Base-by-base conservation (phyloP, 2,888 invertebrate genomes). In the Leucophora obtusa region DNA sequence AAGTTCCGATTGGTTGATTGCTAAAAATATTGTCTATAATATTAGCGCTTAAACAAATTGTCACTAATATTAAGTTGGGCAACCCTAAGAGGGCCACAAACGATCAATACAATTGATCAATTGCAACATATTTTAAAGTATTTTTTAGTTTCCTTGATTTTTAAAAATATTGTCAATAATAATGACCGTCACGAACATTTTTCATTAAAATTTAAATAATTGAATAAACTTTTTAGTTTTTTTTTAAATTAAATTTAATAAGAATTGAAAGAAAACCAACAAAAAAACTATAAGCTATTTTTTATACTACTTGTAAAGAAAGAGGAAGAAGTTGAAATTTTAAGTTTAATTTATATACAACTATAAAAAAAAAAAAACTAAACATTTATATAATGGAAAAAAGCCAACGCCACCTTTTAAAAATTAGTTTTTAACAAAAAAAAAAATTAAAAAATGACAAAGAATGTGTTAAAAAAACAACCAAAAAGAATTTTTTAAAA, bases 291-390 rank as follows among this genome's bases (percentile, higher is more conserved):
- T 24, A 50, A 18, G 56, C 17, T 43, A 54, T 65, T 56, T 73
- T 60, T 73, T 63, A 56, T 56, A 73, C 72, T 58, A 58, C 47
- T 47, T 62, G 17, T 63, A 63, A 62, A 53, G 28, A 38, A 18
- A 21, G n/a, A n/a, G 17, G 11, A 33, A 65, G 17, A 33, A 43
- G 8, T 35, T 14, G 3, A 51, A 51, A 18, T 51, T 63, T 17
- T 9, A 51, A 38, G 14, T 38, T 18, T 17, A 11, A 17, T 59
- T 59, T 21, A 59, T 47, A 47, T 14, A 59, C 14, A 35, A 59
- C 14, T 59, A 15, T 33, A 15, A 58, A 59, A 59, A 17, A 17
- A 59, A 59, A 14, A 8, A 11, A 38, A 11, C 11, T 11, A 38
- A 8, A 14, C 6, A 47, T 47, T n/a, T 5, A 47, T 11, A n/a